These are phyloP conservation scores for Loripinus fragilis DNA, from an alignment of 2,888 invertebrate species.

Conservation along the genomic window DNA sequence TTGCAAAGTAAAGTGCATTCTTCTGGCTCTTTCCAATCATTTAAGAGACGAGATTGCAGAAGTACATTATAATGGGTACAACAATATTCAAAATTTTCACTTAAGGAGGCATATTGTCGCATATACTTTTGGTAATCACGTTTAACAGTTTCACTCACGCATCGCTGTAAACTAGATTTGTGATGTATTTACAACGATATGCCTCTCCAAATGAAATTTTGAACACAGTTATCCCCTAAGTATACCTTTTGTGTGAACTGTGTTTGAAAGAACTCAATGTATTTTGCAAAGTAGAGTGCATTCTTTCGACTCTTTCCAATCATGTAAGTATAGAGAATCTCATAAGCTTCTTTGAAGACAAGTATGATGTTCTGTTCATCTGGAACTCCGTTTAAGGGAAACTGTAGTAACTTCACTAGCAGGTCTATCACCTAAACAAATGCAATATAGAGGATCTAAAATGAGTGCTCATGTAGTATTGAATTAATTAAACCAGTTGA, in stretches of 20 bases:
- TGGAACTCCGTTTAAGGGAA: conserved; percentile 77
- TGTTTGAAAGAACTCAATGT: conserved; percentile 84
- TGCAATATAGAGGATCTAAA: no score
- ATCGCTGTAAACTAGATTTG: no score
- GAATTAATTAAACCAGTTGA: no score
- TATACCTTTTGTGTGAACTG: conserved; percentile 83
- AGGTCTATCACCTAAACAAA: conserved; percentile 83
- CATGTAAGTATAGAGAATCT: conserved; percentile 83
- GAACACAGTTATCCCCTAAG: no score
- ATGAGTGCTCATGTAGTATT: no score
- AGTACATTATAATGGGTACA: no score
- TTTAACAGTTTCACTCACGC: no score
- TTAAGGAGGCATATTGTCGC: no score
- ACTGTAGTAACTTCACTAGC: conserved; percentile 81
- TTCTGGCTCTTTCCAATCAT: conserved; percentile 83
- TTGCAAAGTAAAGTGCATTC: conserved; percentile 83
- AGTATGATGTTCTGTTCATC: conserved; percentile 81
- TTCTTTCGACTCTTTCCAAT: conserved; percentile 83
- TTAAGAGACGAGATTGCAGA: conserved; percentile 83
- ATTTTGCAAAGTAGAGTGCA: conserved; percentile 83
- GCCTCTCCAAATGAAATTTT: no score
- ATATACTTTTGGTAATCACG: no score
- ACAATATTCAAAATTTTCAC: no score
- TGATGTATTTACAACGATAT: no score
- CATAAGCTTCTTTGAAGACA: conserved; percentile 83